Evolutionary conservation across 2,888 invertebrate species (phyloP).

Genomic region (Hydriomena furcata): DNA sequence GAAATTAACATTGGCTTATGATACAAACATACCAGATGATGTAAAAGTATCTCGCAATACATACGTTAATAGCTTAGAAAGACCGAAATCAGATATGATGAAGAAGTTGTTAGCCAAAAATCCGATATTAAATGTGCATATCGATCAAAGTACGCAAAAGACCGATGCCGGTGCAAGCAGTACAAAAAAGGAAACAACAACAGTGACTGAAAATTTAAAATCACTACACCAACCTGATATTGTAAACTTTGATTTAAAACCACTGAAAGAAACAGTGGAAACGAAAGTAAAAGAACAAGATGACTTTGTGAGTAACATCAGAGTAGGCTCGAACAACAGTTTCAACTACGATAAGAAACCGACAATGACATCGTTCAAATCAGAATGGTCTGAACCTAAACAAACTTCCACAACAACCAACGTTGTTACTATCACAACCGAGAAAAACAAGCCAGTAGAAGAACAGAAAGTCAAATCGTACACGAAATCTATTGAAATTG

Average conservation of each 20-base stretch:
- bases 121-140: conserved; percentile 74
- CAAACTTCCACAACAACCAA: conserved; percentile 55
- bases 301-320: conserved; percentile 77
- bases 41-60: conserved; percentile 85
- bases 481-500: conserved; percentile 80
- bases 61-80: conserved; percentile 84
- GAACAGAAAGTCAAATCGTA: conserved; percentile 63
- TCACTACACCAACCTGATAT: conserved; percentile 79
- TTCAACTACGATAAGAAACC: conserved; percentile 64
- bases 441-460: conserved; percentile 62
- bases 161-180: conserved; percentile 60
- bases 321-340: conserved; percentile 75
- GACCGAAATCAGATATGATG: conserved; percentile 85
- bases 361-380: conserved; percentile 52
- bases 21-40: conserved; percentile 85
- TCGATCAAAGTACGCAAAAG: conserved; percentile 63
- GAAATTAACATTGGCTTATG: conserved; percentile 73
- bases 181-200: conserved; percentile 57
- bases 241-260: conserved; percentile 76
- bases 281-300: conserved; percentile 65
- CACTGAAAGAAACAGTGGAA: conserved; percentile 45
- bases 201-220: conserved; percentile 70
- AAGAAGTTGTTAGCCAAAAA: conserved; percentile 82
- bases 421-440: conserved; percentile 74
- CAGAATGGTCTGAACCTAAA: conserved; percentile 68